phyloP scores from a whole-genome alignment of 2,113 vertebrate species.

The Casuarius casuarius region DNA sequence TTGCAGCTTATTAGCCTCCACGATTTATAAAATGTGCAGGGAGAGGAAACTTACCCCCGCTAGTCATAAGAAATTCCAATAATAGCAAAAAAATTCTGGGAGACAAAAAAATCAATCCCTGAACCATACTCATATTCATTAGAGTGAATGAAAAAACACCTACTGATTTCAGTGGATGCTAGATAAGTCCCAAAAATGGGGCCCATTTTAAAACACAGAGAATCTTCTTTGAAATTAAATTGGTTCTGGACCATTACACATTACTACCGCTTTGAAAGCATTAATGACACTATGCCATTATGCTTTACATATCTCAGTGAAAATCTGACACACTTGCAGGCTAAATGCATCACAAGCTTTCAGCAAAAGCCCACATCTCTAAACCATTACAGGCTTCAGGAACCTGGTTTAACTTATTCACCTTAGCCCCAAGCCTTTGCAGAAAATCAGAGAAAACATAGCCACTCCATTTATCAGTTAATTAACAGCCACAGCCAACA shows the following conservation, averaged over 20 bases:
- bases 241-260: neutral
- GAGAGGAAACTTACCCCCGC: neutral
- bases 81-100: neutral
- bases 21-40: neutral
- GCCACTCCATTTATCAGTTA: neutral
- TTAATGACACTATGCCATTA: neutral
- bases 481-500: neutral
- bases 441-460: slow-evolving; percentile 30
- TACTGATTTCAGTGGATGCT: neutral
- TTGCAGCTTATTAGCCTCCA: neutral
- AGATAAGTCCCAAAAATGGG: neutral
- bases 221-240: neutral
- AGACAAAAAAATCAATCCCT: neutral
- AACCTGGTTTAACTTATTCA: neutral
- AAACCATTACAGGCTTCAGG: neutral
- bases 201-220: neutral
- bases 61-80: neutral
- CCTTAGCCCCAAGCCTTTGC: neutral
- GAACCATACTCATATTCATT: neutral
- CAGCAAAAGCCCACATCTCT: neutral
- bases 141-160: neutral
- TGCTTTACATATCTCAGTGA: neutral
- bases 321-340: slow-evolving; percentile 5
- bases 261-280: neutral
- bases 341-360: neutral